Base-by-base conservation (phyloP, 1,140 invertebrate species). In the Asobara japonica region DNA sequence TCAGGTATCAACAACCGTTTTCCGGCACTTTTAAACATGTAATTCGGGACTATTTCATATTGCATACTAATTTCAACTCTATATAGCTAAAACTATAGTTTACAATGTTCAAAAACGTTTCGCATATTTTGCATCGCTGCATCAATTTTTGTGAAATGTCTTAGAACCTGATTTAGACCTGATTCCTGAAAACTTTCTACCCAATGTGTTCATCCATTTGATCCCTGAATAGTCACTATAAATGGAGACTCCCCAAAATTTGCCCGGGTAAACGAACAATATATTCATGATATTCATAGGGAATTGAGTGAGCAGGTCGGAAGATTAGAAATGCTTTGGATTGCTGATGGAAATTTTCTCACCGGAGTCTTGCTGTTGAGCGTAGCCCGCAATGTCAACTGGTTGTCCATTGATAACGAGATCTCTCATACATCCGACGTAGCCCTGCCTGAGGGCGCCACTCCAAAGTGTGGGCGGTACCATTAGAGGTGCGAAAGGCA, bases 351-450 rank as follows among this genome's bases (percentile, higher is more conserved):
- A 22, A 16, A 69, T 64, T 22, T 13, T 56, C 83, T 89, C 86
- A 95, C 95, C 95, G 33, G 92, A 94, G 87, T 97, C 95, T 87
- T 98, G 97, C 76, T 96, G 93, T 73, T 94, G 89, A 7, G 96
- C 96, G 83, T 93, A 96, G 27, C 92, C 92, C 11, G 95, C 94
- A 68, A 99, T 92, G 85, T 99, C 97, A 66, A 98, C 91, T 13
- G 94, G 92, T 76, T 96, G 93, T n/a, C 95, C 95, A 87, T 98
- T 97, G 78, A 99, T 90, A 74, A 96, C 91, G 75, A 99, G 89
- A 85, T 99, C 97, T 79, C 96, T 91, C 80, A 99, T 91, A 84
- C 98, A 99, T 2, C 98, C 98, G 1, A 98, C 95, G 81, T 95
- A 99, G 11, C 98, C 98, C 79, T 95, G 92, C 65, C 94, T 90